These are phyloP conservation scores for Phrynocephalus vlangalii DNA, from an alignment of 2,797 vertebrate genomes.

Conservation along the genomic window DNA sequence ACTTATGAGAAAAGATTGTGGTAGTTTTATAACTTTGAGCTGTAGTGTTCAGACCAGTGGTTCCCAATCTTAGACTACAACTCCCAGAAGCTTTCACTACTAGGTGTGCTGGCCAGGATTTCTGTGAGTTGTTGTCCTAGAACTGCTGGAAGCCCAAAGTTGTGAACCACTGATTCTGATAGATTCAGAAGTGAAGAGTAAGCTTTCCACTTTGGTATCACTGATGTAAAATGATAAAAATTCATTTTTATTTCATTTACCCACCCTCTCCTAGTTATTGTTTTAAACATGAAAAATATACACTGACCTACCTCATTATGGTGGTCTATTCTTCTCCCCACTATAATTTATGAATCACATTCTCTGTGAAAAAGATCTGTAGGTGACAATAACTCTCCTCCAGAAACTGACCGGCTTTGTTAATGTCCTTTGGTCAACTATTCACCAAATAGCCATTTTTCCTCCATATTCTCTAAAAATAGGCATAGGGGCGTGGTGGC, in stretches of 20 bases:
- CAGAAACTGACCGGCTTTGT: neutral
- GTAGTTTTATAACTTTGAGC: neutral
- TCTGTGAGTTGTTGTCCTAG: too few species aligned
- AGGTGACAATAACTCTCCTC: neutral
- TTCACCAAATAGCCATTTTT: too few species aligned
- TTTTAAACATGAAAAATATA: neutral
- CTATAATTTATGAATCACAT: neutral
- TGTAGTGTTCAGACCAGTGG: neutral
- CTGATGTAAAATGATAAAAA: neutral
- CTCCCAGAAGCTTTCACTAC: too few species aligned
- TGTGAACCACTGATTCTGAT: neutral
- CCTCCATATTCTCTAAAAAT: too few species aligned
- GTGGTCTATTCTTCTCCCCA: too few species aligned
- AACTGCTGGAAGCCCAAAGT: too few species aligned
- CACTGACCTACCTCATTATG: neutral
- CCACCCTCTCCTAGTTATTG: neutral
- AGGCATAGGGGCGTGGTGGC: too few species aligned
- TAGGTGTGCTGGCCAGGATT: too few species aligned
- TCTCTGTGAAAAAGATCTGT: neutral
- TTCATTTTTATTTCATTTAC: neutral
- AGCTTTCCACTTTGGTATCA: slow-evolving; percentile 27
- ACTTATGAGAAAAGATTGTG: neutral
- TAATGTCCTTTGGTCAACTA: too few species aligned
- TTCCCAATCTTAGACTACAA: too few species aligned
- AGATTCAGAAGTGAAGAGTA: neutral